Evolutionary conservation across 2,113 vertebrate genomes (phyloP).

Genomic region (Damaliscus lunatus): DNA sequence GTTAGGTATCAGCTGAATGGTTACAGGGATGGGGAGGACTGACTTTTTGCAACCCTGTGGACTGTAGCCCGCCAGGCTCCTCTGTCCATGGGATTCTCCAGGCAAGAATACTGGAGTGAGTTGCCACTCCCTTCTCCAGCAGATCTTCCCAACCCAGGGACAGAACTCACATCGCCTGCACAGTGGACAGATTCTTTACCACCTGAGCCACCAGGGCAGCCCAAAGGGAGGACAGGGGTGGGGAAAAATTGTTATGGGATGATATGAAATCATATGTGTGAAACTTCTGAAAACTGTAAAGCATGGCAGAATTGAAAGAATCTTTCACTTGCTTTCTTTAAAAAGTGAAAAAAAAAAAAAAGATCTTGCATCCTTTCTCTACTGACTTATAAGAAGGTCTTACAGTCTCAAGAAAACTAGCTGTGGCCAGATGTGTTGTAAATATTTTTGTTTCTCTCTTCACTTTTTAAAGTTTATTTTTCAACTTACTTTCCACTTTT

Average conservation of each 20-base stretch:
- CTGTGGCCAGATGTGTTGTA: not conserved
- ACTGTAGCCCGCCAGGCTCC: not conserved
- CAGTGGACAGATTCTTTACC: not conserved
- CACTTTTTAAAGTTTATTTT: not conserved
- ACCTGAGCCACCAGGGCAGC: not conserved
- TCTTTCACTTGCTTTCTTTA: not conserved
- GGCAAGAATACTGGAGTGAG: not conserved
- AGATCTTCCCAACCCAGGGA: not conserved
- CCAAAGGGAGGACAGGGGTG: not conserved
- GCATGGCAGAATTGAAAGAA: not conserved
- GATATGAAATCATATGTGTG: not conserved
- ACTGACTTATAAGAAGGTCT: not conserved
- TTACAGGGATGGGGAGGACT: not conserved
- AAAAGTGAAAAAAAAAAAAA: not conserved
- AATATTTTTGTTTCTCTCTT: not conserved
- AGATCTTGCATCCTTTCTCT: not conserved
- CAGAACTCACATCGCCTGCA: not conserved
- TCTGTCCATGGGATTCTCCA: not conserved
- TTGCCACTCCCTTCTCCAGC: not conserved
- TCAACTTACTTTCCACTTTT: not conserved
- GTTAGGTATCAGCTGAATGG: not conserved
- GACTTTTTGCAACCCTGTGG: not conserved
- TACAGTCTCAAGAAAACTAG: not conserved
- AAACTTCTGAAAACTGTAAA: not conserved
- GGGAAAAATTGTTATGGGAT: not conserved